These are phyloP conservation scores for Muricea muricata DNA, from an alignment of 92 coral and sea anemone species.

Conservation along the genomic window DNA sequence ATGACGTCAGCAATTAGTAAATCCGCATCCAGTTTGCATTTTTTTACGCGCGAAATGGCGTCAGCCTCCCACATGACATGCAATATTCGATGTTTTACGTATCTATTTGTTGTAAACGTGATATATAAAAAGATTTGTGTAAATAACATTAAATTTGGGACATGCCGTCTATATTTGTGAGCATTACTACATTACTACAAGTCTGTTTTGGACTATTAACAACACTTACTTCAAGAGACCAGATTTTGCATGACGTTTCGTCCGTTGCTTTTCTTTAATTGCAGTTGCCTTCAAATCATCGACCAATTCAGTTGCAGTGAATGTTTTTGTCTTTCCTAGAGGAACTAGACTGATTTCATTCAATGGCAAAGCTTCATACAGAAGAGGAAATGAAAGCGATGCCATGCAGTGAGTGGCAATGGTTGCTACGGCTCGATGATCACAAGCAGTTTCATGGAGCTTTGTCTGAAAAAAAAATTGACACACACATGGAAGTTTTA, in stretches of 20 bases:
- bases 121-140: too few species aligned
- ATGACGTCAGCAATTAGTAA: too few species aligned
- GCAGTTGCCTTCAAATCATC: constrained; percentile 83
- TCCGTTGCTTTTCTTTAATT: constrained; percentile 78
- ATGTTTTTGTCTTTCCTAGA: constrained; percentile 75
- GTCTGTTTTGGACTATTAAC: neutral
- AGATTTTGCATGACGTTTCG: constrained; percentile 87
- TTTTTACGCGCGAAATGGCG: too few species aligned
- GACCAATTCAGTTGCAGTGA: constrained; percentile 83
- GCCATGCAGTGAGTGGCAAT: constrained; percentile 88
- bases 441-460: constrained; percentile 89
- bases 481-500: too few species aligned
- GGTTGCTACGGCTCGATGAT: constrained; percentile 88
- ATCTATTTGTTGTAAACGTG: too few species aligned
- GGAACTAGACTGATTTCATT: constrained; percentile 74
- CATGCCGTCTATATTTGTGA: too few species aligned
- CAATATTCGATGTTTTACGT: too few species aligned
- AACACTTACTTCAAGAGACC: constrained; percentile 85
- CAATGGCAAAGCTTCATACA: constrained; percentile 74
- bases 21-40: too few species aligned
- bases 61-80: too few species aligned
- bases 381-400: constrained; percentile 78
- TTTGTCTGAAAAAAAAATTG: constrained; percentile 72
- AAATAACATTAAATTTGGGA: too few species aligned
- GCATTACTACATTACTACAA: too few species aligned